These are phyloP conservation scores for Anhinga rufa DNA, from an alignment of 2,113 vertebrate genomes.

Conservation along the genomic window DNA sequence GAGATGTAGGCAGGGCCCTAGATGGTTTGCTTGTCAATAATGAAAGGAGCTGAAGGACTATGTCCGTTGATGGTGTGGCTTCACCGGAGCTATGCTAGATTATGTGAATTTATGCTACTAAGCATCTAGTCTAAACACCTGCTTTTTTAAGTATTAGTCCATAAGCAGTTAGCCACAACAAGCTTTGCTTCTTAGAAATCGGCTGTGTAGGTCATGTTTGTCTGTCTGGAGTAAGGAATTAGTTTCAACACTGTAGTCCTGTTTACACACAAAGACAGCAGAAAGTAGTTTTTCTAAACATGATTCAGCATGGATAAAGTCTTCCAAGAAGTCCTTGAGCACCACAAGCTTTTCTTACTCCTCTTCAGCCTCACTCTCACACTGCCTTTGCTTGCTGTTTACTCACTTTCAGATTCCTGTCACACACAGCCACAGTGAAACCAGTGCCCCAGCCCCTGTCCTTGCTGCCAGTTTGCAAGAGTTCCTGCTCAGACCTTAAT, in stretches of 20 bases:
- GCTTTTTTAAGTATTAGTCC: background rate
- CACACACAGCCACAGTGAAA: background rate
- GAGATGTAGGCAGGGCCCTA: background rate
- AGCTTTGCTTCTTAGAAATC: background rate
- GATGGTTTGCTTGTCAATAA: background rate
- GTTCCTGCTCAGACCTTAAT: background rate
- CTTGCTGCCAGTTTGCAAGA: background rate
- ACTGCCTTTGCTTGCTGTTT: background rate
- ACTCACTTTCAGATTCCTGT: background rate
- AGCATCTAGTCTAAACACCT: background rate
- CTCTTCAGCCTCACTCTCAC: background rate
- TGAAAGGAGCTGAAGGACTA: background rate
- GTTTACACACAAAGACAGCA: background rate
- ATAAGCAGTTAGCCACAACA: background rate
- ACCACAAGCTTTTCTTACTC: background rate
- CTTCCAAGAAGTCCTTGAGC: background rate
- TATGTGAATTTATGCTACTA: background rate
- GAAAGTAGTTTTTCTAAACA: background rate
- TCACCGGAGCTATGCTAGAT: background rate
- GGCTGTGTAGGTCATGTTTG: background rate
- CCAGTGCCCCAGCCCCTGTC: background rate
- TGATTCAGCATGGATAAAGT: background rate
- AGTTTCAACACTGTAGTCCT: accelerated
- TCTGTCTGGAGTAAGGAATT: background rate
- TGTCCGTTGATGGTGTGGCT: background rate